A percentile compares a stretch with the other conserved stretches of the same genome.
These are phyloP conservation scores for Rattus rattus DNA, from an alignment of 2,113 vertebrate genomes.

Conservation along the genomic window DNA sequence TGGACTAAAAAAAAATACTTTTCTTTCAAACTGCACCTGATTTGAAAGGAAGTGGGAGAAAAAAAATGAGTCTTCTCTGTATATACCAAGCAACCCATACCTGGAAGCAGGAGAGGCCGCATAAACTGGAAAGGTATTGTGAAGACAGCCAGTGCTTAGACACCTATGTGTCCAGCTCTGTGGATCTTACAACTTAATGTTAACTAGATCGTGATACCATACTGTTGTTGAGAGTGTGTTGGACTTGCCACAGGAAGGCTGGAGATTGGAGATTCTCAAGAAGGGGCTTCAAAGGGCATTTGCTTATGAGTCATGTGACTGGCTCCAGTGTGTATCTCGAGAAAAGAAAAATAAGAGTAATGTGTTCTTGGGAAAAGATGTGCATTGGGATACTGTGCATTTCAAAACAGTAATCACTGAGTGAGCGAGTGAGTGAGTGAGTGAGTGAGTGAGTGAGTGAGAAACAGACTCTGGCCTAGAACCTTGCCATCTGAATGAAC, in stretches of 20 bases:
- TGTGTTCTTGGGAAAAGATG: neutral
- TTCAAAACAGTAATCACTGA: slow-evolving; percentile 37
- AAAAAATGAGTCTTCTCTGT: slow-evolving; percentile 53
- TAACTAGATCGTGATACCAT: neutral
- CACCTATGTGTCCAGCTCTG: neutral
- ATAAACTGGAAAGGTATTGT: neutral
- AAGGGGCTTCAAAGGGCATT: neutral
- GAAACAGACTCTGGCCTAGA: neutral
- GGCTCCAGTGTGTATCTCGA: neutral
- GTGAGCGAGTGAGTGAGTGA: slow-evolving; percentile 24
- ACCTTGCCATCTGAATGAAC: neutral
- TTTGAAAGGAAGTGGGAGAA: slow-evolving; percentile 61
- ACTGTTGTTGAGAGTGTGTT: neutral
- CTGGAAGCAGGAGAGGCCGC: slow-evolving; percentile 20
- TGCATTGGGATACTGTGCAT: neutral
- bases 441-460: slow-evolving; percentile 35
- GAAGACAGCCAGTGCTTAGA: neutral
- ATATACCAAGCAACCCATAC: slow-evolving; percentile 7
- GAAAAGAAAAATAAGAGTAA: slow-evolving; percentile 6
- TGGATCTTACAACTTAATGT: neutral
- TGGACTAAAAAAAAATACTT: slow-evolving; percentile 42
- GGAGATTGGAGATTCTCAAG: neutral
- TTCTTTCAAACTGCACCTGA: slow-evolving; percentile 60
- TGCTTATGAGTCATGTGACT: neutral
- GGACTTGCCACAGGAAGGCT: neutral